Evolutionary conservation across 2,797 vertebrate species (phyloP), one percentile per base, ranked within the genome.

Genomic region (Lophotriccus pileatus): DNA sequence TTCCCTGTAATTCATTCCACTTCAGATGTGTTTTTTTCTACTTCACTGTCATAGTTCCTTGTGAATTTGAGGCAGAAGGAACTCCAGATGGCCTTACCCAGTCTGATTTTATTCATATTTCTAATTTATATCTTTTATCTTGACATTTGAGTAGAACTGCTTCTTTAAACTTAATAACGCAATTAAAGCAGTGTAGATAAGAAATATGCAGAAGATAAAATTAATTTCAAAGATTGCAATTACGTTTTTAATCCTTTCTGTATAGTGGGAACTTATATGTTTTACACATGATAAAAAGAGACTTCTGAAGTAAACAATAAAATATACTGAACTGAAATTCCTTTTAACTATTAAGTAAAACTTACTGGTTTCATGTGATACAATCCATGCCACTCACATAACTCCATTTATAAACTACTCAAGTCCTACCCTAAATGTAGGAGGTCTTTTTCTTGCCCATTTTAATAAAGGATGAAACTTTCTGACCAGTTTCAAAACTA

Each of bases 11-110:
- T 82, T 83, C n/a, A 49, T 91, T 80, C 36, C 24, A 44, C 50
- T 89, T 87, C 1, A 77, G 55, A 64, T 64, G 39, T 59, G 30
- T 70, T 44, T 79, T 79, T 72, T 84, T 18, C 74, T 72, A 36
- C 37, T 87, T 91, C 19, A 37, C 44, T 80, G 50, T 83, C 53
- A 47, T 32, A 62, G 39, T 87, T 84, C 32, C 49, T 58, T 94
- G 66, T 78, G 55, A 75, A 83, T 94, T 88, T 69, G 55, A 84
- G 66, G 70, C 91, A 95, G 91, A 96, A 96, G 90, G 83, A 84
- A 73, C 24, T 94, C 83, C 91, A 94, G 76, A 91, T 96, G 90
- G 93, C 62, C 58, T 87, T 84, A 77, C 32, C 34, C 68, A 75
- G 34, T 78, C 49, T 86, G 84, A 85, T 93, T 94, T 96, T 84